These are phyloP conservation scores for Melipona beecheii DNA, from an alignment of 2,888 invertebrate genomes.

Conservation along the genomic window DNA sequence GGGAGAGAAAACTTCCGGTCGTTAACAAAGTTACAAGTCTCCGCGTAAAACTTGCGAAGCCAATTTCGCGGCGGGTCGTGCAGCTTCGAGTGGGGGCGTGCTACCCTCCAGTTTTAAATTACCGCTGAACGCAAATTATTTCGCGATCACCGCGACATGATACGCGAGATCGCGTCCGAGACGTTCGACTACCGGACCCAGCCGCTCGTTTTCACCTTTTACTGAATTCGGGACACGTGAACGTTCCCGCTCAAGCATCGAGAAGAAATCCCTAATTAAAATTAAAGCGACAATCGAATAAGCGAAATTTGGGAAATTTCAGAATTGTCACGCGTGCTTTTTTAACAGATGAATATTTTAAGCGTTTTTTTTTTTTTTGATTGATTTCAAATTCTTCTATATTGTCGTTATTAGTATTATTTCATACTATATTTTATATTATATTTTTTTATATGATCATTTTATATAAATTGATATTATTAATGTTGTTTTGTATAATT, in stretches of 20 bases:
- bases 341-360: neutral
- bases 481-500: too few relatives aligned
- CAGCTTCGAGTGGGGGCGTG: slow-evolving; percentile 30
- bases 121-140: slow-evolving; percentile 31
- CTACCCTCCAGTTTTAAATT: slow-evolving; percentile 38
- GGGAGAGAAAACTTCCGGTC: slow-evolving; percentile 38
- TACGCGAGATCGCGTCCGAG: neutral
- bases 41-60: slow-evolving; percentile 42
- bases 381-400: too few relatives aligned
- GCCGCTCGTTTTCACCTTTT: neutral
- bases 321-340: too few relatives aligned
- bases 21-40: slow-evolving; percentile 52
- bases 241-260: too few relatives aligned
- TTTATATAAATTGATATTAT: too few relatives aligned
- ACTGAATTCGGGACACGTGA: neutral
- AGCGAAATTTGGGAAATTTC: too few relatives aligned
- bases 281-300: too few relatives aligned
- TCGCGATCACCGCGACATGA: slow-evolving; percentile 7
- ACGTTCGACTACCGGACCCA: neutral
- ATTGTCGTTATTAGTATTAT: too few relatives aligned
- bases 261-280: too few relatives aligned
- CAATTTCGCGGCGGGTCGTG: slow-evolving; percentile 48
- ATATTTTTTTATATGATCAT: too few relatives aligned
- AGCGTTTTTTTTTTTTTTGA: neutral
- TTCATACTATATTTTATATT: too few relatives aligned